Evolutionary conservation across 2,888 invertebrate species (phyloP), one percentile per base, ranked within the genome.

Genomic region (Oxytorus armatus): DNA sequence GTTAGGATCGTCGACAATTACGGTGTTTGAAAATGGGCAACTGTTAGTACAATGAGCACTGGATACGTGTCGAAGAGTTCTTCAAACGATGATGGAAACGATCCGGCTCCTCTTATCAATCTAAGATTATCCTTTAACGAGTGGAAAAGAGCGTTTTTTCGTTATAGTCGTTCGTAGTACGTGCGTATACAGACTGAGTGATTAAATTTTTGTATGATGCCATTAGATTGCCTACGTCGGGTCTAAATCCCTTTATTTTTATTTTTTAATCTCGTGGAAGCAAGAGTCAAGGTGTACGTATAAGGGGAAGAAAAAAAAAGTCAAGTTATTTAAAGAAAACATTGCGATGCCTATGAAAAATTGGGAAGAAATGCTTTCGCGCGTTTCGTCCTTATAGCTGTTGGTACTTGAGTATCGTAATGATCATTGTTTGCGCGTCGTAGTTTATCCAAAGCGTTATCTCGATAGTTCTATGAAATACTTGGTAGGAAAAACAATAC

Each of bases 31-130:
- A 79, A 77, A 74, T 85, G 79, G 76, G 82, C 83, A 88, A 85
- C 85, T 84, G 81, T 82, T 82, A 86, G 86, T 88, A 87, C 88
- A 89, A 88, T 85, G 85, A 86, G 84, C 79, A 83, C 72, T 82
- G 78, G 81, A 87, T 84, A 85, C 84, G 85, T 83, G 82, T 81
- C 83, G 82, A 83, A 77, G 77, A 83, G 55, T 68, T 79, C 76
- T 74, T 83, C 75, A 75, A 74, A 44, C 53, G 51, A 72, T 74
- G 75, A 66, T 51, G 44, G 73, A 81, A 85, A 85, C 82, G 83
- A 79, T 85, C 85, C 84, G 81, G 85, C 85, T 84, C 84, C 85
- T 85, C 69, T 82, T 85, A 87, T 80, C 29, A 79, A 86, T 81
- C 55, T 86, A 86, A 85, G 83, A 81, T 84, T 66, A 81, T 57